Evolutionary conservation across 2,888 invertebrate genomes (phyloP), one percentile per base, ranked within the genome.

Genomic region (Drosophila anceps): DNA sequence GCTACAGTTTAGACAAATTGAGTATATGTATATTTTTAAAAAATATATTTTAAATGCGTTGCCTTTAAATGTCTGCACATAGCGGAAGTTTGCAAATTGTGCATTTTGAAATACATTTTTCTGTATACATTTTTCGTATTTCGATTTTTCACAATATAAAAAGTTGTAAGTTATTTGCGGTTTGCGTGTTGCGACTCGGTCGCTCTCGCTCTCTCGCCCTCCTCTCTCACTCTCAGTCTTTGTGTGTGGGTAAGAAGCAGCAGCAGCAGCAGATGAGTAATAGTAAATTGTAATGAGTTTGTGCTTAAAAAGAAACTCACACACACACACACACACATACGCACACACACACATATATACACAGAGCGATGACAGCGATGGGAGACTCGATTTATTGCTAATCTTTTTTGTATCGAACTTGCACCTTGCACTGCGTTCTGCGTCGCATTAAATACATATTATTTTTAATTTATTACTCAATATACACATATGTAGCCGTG

Each of bases 401-500:
- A 79, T 81, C 74, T 74, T 59, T 48, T 73, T 78, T 73, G 54
- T 84, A 78, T 74, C 70, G 73, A 80, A 76, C 73, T 73, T 51
- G 79, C 77, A 77, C 77, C 71, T 80, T 78, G 77, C 81, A 78
- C 81, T 64, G 63, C 43, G 9, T 75, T 68, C 53, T 72, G 62
- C 61, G 76, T 58, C 60, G 71, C 67, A 20, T 67, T 72, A 67
- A 80, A 67, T 60, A 71, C 29, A 81, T 57, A 80, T 69, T 84
- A 81, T 78, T 78, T 84, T 63, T 73, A 72, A 79, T 82, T 80
- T 76, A 82, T 82, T 87, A 84, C 84, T 84, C 73, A 82, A 85
- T 84, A 71, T 71, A 69, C 54, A 67, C 54, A 57, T 55, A 60
- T 51, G 41, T 44, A 54, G 41, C 24, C 48, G n/a, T n/a, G 46